Base-by-base conservation (phyloP, 2,113 vertebrate species). In the Oryzias melastigma region DNA sequence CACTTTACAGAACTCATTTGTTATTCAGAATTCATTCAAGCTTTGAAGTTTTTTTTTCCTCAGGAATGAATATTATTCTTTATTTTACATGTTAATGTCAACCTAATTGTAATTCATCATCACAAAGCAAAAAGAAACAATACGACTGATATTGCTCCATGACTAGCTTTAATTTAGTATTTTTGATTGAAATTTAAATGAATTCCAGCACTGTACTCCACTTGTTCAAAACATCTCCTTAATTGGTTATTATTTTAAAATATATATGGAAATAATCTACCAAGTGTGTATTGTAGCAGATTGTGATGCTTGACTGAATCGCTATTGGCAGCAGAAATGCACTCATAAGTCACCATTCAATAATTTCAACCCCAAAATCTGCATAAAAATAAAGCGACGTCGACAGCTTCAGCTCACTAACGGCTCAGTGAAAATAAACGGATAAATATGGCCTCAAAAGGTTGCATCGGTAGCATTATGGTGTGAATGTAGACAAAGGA, bases 11-110 rank as follows among this genome's bases (percentile, higher is more conserved):
- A 18, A 18, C 46, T 19, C 58, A 44, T 63, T 72, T 75, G 46
- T 51, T 53, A 44, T 42, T 68, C 73, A 81, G 62, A 79, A 65
- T 70, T 76, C 47, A 58, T 74, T 71, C 60, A 62, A n/a, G 42
- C 45, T 29, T 52, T 51, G 22, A 61, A 52, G 46, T 54, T 65
- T 17, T 19, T 64, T 47, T 19, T 47, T 18, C 18, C 7, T 5
- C 8, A 35, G 5, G 58, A 22, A 5, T 1, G 4, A 22, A 3
- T 10, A 25, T 5, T 49, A 29, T 19, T 41, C 35, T 18, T 27
- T 27, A 27, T 27, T 6, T 14, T 17, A 20, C 18, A 35, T 29
- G 47, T 63, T 41, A 19, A 46, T 57, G 53, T 52, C 19, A 64
- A 14, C 13, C 17, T 51, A 42, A 52, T 55, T 55, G 20, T 16